Base-by-base conservation (phyloP, 1,140 invertebrate species). In the Drosophila malerkotliana region DNA sequence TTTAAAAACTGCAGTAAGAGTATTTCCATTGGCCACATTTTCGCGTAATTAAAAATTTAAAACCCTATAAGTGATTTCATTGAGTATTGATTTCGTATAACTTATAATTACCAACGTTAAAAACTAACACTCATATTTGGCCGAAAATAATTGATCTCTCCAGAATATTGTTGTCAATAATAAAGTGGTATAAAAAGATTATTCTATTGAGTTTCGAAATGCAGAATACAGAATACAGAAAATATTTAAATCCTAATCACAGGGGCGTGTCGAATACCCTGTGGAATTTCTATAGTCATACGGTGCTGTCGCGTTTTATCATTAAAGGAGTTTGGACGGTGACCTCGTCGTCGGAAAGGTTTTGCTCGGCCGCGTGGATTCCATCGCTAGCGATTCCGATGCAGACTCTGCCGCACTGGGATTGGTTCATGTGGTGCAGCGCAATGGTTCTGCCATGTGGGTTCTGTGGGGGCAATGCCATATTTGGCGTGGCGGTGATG, bases 231-330 rank as follows among this genome's bases (percentile, higher is more conserved):
- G 60, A 75, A 74, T 64, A 74, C 71, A 64, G 60, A 74, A 56
- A 73, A 66, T 67, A 68, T 75, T 66, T 52, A 66, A 74, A 53
- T 53, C 56, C 48, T 77, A 48, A 57, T 92, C 90, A 92, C 87
- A 92, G 91, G 80, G 84, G 72, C 52, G 81, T 81, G 41, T 90
- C 75, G 49, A 58, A 52, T 45, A 89, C 90, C 81, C 91, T 69
- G 79, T 91, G 90, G 51, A 55, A 79, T 49, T 84, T 90, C 79
- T 92, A 92, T 88, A 92, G 93, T 93, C 93, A 93, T 91, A 93
- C 93, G 60, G 93, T 93, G 77, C 93, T 93, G 73, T 93, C 93
- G n/a, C 93, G 89, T 82, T 93, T 93, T 59, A 93, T 81, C 92
- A 93, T 93, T 54, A 93, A 89, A 12, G 93, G 93, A 61, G 93